A percentile compares a stretch with the other conserved stretches of the same genome.
Conservation (phyloP, 2,113 vertebrate genomes). For the Nyctibius bracteatus region DNA sequence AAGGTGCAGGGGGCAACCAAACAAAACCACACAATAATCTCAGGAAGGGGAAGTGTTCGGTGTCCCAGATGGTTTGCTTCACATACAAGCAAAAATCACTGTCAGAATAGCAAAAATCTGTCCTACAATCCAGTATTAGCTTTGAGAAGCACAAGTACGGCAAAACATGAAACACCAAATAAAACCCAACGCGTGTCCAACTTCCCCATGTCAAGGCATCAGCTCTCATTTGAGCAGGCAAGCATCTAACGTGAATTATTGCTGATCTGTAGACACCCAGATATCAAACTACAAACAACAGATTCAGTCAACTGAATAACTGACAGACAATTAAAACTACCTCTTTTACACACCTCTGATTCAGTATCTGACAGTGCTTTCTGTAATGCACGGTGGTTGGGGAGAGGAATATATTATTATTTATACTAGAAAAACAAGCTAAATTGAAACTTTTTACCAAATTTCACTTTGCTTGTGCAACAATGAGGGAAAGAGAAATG, state of each 20-base stretch:
- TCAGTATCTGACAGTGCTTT: neutral
- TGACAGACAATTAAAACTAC: neutral
- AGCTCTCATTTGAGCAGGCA: neutral
- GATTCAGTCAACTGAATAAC: neutral
- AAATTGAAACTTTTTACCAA: neutral
- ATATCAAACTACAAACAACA: neutral
- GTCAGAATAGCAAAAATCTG: neutral
- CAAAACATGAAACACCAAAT: neutral
- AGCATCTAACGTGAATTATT: neutral
- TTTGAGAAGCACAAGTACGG: neutral
- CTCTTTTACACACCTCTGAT: neutral
- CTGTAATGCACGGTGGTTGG: neutral
- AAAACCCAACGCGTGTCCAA: neutral
- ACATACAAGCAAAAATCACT: neutral
- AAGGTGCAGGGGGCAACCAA: no score
- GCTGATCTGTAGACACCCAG: neutral
- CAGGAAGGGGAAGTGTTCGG: rapidly evolving
- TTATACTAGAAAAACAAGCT: neutral
- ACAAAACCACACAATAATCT: neutral
- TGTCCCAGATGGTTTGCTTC: neutral
- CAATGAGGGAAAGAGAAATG: neutral
- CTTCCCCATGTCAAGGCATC: neutral
- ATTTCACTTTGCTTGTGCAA: no score
- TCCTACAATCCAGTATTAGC: neutral
- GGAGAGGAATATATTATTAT: neutral